Conservation (phyloP, 2,797 vertebrate genomes). For the Leptoclinus maculatus region DNA sequence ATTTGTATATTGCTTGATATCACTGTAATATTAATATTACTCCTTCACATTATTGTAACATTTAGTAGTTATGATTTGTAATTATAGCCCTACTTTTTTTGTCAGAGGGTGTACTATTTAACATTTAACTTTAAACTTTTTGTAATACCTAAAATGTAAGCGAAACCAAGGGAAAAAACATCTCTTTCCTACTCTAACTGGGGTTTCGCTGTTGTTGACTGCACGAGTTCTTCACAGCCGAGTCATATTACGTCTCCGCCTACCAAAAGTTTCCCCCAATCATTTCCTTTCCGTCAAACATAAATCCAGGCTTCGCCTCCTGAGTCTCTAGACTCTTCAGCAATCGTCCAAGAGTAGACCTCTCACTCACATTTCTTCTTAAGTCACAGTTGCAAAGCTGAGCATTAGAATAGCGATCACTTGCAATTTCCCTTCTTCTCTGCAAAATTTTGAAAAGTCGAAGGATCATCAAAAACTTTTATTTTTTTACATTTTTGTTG, state of each 20-base stretch:
- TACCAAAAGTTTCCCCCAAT: slow-evolving; percentile 63
- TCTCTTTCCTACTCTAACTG: slow-evolving; percentile 26
- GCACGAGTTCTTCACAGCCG: slow-evolving; percentile 33
- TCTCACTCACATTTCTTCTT: slow-evolving; percentile 20
- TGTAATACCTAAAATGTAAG: slow-evolving; percentile 2
- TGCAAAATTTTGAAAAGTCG: slow-evolving; percentile 29
- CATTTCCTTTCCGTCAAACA: slow-evolving; percentile 67
- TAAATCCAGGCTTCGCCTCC: slow-evolving; percentile 74
- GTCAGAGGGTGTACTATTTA: neutral
- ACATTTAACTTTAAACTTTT: neutral
- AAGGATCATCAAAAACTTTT: slow-evolving; percentile 54
- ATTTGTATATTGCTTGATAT: neutral
- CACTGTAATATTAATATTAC: neutral
- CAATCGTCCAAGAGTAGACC: slow-evolving; percentile 41
- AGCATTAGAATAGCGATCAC: slow-evolving; percentile 27
- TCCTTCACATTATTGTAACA: neutral
- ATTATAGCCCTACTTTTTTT: neutral
- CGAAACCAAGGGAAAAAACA: slow-evolving; percentile 36
- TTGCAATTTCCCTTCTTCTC: slow-evolving; percentile 38
- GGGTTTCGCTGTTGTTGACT: slow-evolving; percentile 66
- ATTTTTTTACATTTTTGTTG: slow-evolving; percentile 31
- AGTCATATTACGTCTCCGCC: slow-evolving; percentile 80
- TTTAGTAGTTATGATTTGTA: neutral
- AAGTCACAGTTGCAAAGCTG: slow-evolving; percentile 47
- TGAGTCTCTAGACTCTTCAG: slow-evolving; percentile 63